These are phyloP conservation scores for Caenorhabditis inopinata DNA, from an alignment of 1,140 invertebrate genomes.

Conservation along the genomic window DNA sequence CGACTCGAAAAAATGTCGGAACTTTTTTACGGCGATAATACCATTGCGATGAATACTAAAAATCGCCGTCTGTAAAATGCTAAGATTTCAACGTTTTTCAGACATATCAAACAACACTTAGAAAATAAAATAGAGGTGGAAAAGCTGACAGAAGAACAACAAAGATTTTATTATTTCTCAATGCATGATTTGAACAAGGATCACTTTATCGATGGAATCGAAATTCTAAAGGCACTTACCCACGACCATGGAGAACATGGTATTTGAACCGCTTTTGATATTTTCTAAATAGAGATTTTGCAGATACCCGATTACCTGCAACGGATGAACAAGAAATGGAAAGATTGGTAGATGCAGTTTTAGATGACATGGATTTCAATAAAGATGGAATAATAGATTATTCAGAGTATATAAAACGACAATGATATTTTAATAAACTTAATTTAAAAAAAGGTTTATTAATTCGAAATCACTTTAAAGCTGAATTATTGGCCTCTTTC, in stretches of 20 bases:
- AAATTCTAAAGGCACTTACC: conserved; percentile 49
- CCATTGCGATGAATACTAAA: too few relatives aligned
- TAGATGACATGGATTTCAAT: conserved; percentile 45
- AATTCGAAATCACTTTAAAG: background rate
- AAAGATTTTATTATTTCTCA: conserved; percentile 51
- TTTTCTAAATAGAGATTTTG: background rate
- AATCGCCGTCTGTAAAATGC: too few relatives aligned
- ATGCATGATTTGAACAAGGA: conserved; percentile 56
- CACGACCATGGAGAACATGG: conserved; percentile 46
- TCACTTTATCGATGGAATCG: conserved; percentile 48
- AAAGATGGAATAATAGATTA: conserved; percentile 51
- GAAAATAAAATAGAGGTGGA: conserved; percentile 48
- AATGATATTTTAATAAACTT: background rate
- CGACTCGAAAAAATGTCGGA: too few relatives aligned
- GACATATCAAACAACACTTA: conserved; percentile 52
- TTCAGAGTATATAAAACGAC: conserved; percentile 47
- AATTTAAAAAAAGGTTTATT: too few relatives aligned
- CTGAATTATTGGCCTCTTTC: background rate
- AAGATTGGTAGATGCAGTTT: conserved; percentile 33
- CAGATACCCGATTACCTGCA: background rate
- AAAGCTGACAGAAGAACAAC: conserved; percentile 48
- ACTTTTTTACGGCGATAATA: too few relatives aligned
- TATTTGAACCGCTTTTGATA: background rate
- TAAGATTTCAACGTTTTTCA: conserved; percentile 21
- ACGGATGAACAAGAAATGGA: background rate